Percentiles rank a stretch among this genome's conserved stretches.
phyloP scores from a whole-genome alignment of 2,113 vertebrate species.

The Erythrocebus patas region DNA sequence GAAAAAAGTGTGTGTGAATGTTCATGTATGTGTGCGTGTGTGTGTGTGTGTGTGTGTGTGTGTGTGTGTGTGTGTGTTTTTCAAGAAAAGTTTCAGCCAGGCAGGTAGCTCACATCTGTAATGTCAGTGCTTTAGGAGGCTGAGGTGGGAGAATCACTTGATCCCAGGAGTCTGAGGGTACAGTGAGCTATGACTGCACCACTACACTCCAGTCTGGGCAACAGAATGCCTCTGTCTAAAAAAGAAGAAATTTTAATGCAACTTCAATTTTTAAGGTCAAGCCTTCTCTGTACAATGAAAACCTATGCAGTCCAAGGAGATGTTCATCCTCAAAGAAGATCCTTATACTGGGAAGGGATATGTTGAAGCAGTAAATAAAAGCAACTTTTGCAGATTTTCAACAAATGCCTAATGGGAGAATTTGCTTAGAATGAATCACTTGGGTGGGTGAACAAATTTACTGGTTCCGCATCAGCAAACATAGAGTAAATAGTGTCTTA shows the following conservation, averaged over 20 bases:
- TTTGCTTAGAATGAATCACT: neutral
- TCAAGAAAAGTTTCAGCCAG: neutral
- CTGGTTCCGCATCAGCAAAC: neutral
- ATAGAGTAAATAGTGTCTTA: neutral
- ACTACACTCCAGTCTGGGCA: too few relatives aligned
- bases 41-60: too few relatives aligned
- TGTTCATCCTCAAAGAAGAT: neutral
- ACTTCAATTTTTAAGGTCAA: neutral
- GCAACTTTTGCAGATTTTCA: neutral
- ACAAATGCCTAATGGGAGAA: neutral
- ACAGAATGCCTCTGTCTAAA: too few relatives aligned
- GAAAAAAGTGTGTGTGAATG: neutral
- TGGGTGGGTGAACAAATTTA: neutral
- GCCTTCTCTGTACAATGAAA: neutral
- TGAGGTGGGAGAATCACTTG: neutral
- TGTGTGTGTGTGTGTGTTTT: neutral
- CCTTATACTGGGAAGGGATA: neutral
- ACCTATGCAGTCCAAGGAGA: neutral
- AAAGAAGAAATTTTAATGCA: neutral
- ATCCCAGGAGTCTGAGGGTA: neutral
- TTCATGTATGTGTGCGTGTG: too few relatives aligned
- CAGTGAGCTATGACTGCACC: too few relatives aligned
- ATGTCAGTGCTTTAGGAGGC: neutral
- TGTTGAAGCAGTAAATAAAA: neutral
- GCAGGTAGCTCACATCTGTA: neutral